These are phyloP conservation scores for Hecatera dysodea DNA, from an alignment of 2,888 invertebrate species.

Conservation along the genomic window DNA sequence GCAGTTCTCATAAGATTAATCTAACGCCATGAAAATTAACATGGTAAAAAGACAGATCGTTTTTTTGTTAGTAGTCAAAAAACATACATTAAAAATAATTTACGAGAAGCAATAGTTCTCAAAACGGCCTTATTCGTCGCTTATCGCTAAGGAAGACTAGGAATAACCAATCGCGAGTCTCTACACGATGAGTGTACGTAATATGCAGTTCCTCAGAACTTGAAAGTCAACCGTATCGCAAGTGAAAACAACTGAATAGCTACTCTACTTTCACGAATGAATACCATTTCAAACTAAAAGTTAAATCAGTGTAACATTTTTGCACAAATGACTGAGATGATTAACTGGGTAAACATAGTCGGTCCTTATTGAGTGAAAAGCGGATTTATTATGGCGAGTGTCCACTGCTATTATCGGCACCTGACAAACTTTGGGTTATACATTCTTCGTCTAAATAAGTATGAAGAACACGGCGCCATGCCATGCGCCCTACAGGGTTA, in stretches of 20 bases:
- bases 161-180: constrained; percentile 50
- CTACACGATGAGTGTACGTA: constrained; percentile 49
- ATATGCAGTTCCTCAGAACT: constrained; percentile 59
- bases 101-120: no score
- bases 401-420: constrained; percentile 58
- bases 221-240: constrained; percentile 62
- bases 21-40: no score
- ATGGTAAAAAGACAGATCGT: no score
- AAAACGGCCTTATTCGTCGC: no score
- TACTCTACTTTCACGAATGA: constrained; percentile 64
- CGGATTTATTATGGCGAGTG: constrained; percentile 44
- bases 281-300: constrained; percentile 42
- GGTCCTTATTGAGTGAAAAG: constrained; percentile 43
- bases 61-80: no score
- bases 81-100: no score
- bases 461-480: constrained; percentile 33
- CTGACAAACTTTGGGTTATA: constrained; percentile 61
- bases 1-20: no score
- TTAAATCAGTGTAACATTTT: constrained; percentile 34
- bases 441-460: no score
- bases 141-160: constrained; percentile 46
- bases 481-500: constrained; percentile 37
- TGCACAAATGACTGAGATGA: constrained; percentile 13
- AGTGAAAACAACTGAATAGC: constrained; percentile 66
- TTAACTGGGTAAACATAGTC: constrained; percentile 39